Percentiles rank a stretch among this genome's conserved stretches.
phyloP scores from a whole-genome alignment of 1,140 invertebrate genomes.

The Armadillidium nasatum region DNA sequence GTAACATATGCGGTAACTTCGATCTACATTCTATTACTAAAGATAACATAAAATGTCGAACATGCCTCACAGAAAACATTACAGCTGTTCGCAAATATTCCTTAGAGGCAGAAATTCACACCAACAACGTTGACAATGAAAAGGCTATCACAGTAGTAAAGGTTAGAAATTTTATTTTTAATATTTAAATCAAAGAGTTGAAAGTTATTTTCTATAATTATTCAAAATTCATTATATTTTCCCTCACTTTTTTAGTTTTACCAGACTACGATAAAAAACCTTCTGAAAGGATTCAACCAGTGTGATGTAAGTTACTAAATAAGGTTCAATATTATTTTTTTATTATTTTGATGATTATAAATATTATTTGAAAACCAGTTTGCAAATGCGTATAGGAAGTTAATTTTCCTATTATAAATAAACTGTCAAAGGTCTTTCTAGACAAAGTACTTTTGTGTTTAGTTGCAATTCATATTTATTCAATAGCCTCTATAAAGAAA shows the following conservation, averaged over 20 bases:
- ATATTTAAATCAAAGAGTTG: not conserved
- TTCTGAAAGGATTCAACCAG: not conserved
- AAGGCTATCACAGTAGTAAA: not conserved
- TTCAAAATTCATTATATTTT: not conserved
- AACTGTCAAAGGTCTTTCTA: not conserved
- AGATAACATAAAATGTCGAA: not conserved
- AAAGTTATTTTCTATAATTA: not conserved
- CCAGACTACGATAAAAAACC: not conserved
- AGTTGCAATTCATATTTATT: no score
- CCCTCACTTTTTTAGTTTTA: not conserved
- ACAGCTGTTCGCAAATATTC: not conserved
- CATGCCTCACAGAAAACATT: not conserved
- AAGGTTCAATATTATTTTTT: not conserved
- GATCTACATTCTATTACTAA: not conserved
- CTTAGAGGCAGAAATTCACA: not conserved
- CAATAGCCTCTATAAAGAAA: no score
- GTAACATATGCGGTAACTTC: not conserved
- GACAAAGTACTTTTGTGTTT: not conserved
- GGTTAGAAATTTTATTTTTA: not conserved
- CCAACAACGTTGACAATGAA: not conserved
- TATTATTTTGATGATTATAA: not conserved
- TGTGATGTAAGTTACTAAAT: not conserved
- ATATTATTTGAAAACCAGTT: not conserved
- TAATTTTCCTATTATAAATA: not conserved
- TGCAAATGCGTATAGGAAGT: not conserved